phyloP scores from a whole-genome alignment of 1,140 invertebrate genomes.

The Eciton burchellii region DNA sequence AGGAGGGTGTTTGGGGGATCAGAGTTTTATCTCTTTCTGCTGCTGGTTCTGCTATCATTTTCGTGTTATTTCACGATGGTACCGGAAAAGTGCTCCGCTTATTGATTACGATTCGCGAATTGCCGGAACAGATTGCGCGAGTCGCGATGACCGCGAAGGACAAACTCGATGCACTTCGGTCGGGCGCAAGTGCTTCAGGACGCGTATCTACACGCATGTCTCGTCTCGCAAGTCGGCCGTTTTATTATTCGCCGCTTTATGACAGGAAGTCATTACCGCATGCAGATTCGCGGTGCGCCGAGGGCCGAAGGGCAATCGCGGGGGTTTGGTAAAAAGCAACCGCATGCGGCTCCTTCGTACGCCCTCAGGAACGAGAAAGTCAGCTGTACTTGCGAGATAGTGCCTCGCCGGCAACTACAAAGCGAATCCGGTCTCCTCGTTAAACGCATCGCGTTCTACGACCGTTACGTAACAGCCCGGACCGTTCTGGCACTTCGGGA shows the following conservation, averaged over 20 bases:
- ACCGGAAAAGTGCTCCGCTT: too few species aligned
- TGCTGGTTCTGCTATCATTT: background rate
- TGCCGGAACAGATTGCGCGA: background rate
- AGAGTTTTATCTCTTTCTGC: background rate
- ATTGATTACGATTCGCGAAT: background rate
- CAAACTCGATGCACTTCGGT: background rate
- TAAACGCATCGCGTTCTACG: constrained; percentile 17
- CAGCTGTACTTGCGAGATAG: constrained; percentile 11
- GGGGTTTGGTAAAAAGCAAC: constrained; percentile 45
- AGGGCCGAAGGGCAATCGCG: constrained; percentile 63
- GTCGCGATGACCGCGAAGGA: constrained; percentile 19
- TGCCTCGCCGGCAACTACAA: background rate
- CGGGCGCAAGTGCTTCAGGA: constrained; percentile 13
- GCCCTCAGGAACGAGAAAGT: background rate
- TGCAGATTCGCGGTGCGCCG: constrained; percentile 74
- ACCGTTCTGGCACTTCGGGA: background rate
- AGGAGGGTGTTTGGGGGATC: background rate
- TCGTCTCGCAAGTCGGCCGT: constrained; percentile 62
- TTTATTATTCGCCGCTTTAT: constrained; percentile 75
- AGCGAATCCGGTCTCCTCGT: constrained; percentile 44
- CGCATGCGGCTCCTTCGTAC: constrained; percentile 12
- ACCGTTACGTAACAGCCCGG: constrained; percentile 22
- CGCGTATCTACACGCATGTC: constrained; percentile 11
- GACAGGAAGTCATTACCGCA: constrained; percentile 80
- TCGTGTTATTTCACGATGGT: background rate